These are phyloP conservation scores for Ardeotis arabs DNA, from an alignment of 2,113 vertebrate genomes.

Conservation along the genomic window DNA sequence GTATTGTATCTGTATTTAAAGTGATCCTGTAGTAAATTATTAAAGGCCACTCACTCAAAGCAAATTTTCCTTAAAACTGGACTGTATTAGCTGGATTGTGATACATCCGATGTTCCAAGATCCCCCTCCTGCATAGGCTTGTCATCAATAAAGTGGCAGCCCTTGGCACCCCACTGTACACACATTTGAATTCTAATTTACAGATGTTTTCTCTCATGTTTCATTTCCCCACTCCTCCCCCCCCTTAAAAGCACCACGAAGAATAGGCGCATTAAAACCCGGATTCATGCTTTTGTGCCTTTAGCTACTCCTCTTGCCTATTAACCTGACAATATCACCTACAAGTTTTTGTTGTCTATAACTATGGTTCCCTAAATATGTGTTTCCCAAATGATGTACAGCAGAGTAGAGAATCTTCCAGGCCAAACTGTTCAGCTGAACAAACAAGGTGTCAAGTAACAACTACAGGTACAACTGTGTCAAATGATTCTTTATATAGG, in stretches of 20 bases:
- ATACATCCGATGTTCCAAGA: background rate
- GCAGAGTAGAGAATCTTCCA: background rate
- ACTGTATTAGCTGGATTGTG: background rate
- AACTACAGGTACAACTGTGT: background rate
- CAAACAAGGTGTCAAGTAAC: background rate
- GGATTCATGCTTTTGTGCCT: background rate
- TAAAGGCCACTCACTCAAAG: constrained; percentile 15
- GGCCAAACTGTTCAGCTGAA: background rate
- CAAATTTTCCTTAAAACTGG: background rate
- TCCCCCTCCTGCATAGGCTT: background rate
- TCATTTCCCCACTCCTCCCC: rapidly evolving
- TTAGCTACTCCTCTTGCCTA: background rate
- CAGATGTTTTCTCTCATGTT: background rate
- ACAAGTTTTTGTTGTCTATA: background rate
- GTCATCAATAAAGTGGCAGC: background rate
- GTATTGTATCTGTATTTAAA: background rate
- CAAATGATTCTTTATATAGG: background rate
- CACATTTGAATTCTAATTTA: background rate
- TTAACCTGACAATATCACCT: background rate
- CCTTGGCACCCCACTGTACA: background rate
- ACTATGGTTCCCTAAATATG: background rate
- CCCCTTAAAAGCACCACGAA: background rate
- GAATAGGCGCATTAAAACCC: background rate
- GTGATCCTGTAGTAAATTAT: background rate
- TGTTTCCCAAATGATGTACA: background rate